phyloP scores from a whole-genome alignment of 1,140 invertebrate species.

The Drosophila erecta region DNA sequence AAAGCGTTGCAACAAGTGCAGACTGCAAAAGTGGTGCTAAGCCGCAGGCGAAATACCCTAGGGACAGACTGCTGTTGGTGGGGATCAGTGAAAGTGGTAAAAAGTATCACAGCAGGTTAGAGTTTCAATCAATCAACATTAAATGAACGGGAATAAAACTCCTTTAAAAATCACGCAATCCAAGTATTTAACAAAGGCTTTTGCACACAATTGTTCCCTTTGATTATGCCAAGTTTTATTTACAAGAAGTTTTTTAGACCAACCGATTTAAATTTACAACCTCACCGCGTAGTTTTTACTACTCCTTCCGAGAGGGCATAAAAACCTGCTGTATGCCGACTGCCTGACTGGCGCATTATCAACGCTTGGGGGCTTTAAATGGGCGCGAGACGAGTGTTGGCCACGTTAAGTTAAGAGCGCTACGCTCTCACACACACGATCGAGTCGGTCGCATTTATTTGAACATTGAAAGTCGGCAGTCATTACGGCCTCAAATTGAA shows the following conservation, averaged over 20 bases:
- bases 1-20: constrained; percentile 71
- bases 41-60: constrained; percentile 26
- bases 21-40: background rate
- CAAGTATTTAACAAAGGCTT: background rate
- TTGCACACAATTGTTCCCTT: background rate
- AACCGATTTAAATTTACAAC: background rate
- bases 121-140: too few species aligned
- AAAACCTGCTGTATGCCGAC: constrained; percentile 68
- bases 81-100: background rate
- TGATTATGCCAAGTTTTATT: background rate
- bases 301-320: constrained; percentile 30
- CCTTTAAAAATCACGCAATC: background rate
- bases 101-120: background rate
- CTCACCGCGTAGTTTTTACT: background rate
- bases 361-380: constrained; percentile 80
- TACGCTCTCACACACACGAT: constrained; percentile 41
- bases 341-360: constrained; percentile 69
- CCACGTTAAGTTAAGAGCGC: constrained; percentile 59
- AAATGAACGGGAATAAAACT: too few species aligned
- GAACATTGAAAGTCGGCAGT: constrained; percentile 80
- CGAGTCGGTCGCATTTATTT: constrained; percentile 76
- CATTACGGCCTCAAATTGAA: constrained; percentile 76
- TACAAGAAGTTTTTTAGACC: background rate
- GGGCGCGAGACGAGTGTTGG: constrained; percentile 64
- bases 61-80: background rate